Evolutionary conservation across 92 coral and sea anemone genomes (phyloP).

Genomic region (Heliopora coerulea): DNA sequence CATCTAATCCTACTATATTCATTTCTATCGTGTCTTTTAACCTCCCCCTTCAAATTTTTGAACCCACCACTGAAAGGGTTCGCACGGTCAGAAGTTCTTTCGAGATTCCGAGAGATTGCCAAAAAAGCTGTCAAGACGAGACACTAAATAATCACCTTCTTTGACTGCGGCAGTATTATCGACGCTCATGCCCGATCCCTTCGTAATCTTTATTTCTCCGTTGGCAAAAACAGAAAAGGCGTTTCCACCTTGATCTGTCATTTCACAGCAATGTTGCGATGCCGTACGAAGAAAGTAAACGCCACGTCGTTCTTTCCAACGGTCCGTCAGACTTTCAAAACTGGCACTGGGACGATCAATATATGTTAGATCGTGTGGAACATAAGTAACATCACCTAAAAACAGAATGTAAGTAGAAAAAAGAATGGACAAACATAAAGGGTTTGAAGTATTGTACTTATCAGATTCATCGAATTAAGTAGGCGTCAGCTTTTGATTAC

Average conservation of each 20-base stretch:
- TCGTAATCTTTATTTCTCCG: conserved; percentile 60
- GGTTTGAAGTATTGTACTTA: too few relatives aligned
- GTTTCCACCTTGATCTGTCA: conserved; percentile 67
- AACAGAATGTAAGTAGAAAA: neutral
- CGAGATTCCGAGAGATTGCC: too few relatives aligned
- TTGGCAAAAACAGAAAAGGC: conserved; percentile 75
- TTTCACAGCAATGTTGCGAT: conserved; percentile 78
- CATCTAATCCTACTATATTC: too few relatives aligned
- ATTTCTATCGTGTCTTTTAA: too few relatives aligned
- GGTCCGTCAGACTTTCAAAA: conserved; percentile 44
- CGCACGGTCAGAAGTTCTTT: too few relatives aligned
- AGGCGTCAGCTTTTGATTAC: too few relatives aligned
- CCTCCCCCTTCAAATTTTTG: too few relatives aligned
- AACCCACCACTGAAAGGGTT: too few relatives aligned
- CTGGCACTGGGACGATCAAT: conserved; percentile 33
- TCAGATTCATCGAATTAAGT: too few relatives aligned
- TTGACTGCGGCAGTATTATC: neutral
- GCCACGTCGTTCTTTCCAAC: conserved; percentile 56
- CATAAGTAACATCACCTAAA: conserved; percentile 42
- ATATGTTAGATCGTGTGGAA: conserved; percentile 54
- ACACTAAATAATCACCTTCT: conserved; percentile 15
- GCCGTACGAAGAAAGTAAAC: conserved; percentile 82
- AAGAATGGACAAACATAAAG: neutral
- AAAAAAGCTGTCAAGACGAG: too few relatives aligned
- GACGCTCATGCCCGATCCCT: conserved; percentile 20